phyloP scores from a whole-genome alignment of 2,113 vertebrate species.

The Notarius lentiginosus region DNA sequence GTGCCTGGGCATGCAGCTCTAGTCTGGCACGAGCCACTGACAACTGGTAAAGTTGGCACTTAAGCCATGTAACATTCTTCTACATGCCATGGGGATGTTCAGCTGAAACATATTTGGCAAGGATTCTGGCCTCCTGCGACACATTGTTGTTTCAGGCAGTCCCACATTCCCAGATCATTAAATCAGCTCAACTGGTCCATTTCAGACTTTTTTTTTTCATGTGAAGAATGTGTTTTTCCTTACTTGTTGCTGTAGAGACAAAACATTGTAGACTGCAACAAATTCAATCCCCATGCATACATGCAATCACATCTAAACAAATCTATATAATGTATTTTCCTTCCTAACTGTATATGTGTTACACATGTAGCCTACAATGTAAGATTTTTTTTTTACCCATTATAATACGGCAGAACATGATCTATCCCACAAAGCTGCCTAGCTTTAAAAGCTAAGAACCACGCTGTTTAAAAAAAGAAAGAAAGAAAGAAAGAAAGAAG shows the following conservation, averaged over 20 bases:
- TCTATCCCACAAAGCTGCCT: conserved; percentile 51
- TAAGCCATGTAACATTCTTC: conserved; percentile 67
- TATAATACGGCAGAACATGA: conserved; percentile 25
- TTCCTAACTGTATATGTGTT: not conserved
- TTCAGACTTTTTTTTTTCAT: conserved; percentile 15
- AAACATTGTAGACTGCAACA: not conserved
- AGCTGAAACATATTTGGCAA: conserved; percentile 67
- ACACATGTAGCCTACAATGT: no score
- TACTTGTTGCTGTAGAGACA: conserved; percentile 26
- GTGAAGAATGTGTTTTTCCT: conserved; percentile 19
- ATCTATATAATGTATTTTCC: not conserved
- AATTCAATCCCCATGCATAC: no score
- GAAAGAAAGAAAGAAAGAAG: conserved; percentile 57
- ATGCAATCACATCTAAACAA: not conserved
- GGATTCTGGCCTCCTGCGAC: conserved; percentile 31
- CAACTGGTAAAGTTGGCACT: conserved; percentile 72
- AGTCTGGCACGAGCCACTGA: conserved; percentile 63
- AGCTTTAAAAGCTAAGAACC: conserved; percentile 54
- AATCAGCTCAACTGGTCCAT: conserved; percentile 61
- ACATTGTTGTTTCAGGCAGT: conserved; percentile 60
- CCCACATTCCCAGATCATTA: conserved; percentile 70
- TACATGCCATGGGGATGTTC: conserved; percentile 70
- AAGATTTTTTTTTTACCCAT: conserved; percentile 10
- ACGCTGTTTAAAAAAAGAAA: conserved; percentile 53
- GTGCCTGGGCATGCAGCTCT: conserved; percentile 50